Evolutionary conservation across 2,888 invertebrate genomes (phyloP), one percentile per base, ranked within the genome.

Genomic region (Rhingia campestris): DNA sequence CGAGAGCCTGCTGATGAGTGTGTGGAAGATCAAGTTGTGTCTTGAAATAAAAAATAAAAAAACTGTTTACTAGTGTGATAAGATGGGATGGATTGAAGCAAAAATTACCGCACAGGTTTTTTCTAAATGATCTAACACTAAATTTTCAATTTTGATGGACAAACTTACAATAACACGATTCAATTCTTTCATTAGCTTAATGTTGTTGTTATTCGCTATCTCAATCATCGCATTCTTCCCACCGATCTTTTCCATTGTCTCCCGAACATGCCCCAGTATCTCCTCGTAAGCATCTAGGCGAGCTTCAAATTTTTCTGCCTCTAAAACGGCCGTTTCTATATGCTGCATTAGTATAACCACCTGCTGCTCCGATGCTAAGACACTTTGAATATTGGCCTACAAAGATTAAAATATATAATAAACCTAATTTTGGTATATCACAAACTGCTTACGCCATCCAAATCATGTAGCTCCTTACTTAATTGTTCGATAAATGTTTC

Each of bases 191-290:
- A 96, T 93, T 81, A 98, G 92, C 86, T 94, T 94, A 86, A 95
- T 95, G 90, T 97, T 97, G 91, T 97, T 98, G 88, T 93, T 94
- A 91, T 97, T 97, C 49, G 96, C 96, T 7, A 96, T 94, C 89
- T 96, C 96, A 88, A 97, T 96, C 90, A 96, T 94, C 7, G 95
- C 94, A 92, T 97, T 98, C 90, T 97, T 97, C 88, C 97, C 96
- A 85, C 97, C 97, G 92, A 98, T 97, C 88, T 96, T 95, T 88
- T 97, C 96, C 94, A 98, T 97, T 35, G 96, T 95, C 89, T 97
- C 97, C 86, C 96, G 94, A 2, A 97, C 96, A 90, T 96, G 96
- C 88, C 96, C 94, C 45, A 97, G 92, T 72, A 95, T 95, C 87
- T 95, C 95, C 89, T 97, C 97, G 89, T 97, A 97, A 12, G 93